These are phyloP conservation scores for Tryphoninae sp. DNA, from an alignment of 2,888 invertebrate genomes.

Conservation along the genomic window DNA sequence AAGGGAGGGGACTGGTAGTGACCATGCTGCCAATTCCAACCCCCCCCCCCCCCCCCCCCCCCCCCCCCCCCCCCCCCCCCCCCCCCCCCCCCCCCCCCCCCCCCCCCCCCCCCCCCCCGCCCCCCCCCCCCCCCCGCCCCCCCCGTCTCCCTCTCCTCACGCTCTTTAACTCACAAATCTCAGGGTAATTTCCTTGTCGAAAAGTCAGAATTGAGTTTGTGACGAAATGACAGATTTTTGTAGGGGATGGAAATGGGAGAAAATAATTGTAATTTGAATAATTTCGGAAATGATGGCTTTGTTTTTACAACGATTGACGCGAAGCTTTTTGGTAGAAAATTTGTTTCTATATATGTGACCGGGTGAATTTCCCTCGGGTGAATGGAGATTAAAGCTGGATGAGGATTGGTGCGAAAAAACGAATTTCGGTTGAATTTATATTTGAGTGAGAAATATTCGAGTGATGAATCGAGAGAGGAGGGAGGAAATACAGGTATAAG, in stretches of 20 bases:
- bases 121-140: no score
- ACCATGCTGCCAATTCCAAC: conserved; percentile 55
- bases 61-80: no score
- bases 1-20: conserved; percentile 2
- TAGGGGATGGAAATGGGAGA: no score
- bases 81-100: no score
- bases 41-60: no score
- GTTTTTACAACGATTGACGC: neutral
- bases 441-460: conserved; percentile 18
- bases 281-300: neutral
- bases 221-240: no score
- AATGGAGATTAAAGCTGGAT: conserved; percentile 18
- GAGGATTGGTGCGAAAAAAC: conserved; percentile 33
- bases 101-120: no score
- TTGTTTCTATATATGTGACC: neutral
- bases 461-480: neutral
- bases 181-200: neutral
- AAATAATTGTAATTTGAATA: neutral
- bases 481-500: neutral
- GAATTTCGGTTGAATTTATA: conserved; percentile 46
- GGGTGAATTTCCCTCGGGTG: conserved; percentile 28
- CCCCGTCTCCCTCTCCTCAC: no score
- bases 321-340: no score
- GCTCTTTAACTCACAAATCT: neutral
- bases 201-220: no score